Base-by-base conservation (phyloP, 2,113 vertebrate genomes). In the Holacanthus passer region DNA sequence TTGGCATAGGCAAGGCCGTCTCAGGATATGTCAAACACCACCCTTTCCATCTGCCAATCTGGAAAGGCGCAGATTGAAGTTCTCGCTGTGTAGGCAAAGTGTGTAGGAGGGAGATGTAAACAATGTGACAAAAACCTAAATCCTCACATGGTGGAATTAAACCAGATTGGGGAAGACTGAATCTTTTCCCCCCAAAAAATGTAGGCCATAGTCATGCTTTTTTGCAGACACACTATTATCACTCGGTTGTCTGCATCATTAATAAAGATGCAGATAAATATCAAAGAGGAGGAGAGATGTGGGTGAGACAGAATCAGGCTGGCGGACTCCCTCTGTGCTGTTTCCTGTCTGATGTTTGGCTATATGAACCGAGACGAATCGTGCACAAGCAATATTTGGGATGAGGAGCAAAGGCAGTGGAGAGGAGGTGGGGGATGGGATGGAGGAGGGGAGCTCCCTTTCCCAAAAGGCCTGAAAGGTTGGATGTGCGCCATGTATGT, bases 301-400 rank as follows among this genome's bases (percentile, higher is more conserved):
- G 81, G 75, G 70, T 16, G 89, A 84, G 87, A 85, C 82, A 78
- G 90, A 90, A 89, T 86, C 85, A 43, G 87, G 88, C 86, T 80
- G 82, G 60, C 45, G 9, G 78, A 66, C 72, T 84, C 88, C 84
- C 87, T 84, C 55, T 1, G 68, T 27, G 52, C 39, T 0, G 79
- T 22, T 93, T 91, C 92, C 89, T 87, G 81, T 91, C 87, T 92
- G 89, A 87, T 89, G 89, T 87, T 91, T 86, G 87, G 78, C 85
- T 83, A 45, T 16, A 60, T 16, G 79, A 84, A 83, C 70, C 81
- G 82, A 88, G 85, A 85, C 90, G 7, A 90, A 93, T 91, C 53
- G 9, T 64, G 78, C 83, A 74, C 79, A 67, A 73, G 86, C 83
- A 86, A 90, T 87, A 90, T 93, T 92, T 90, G 77, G 90, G 85